Percentiles rank a stretch among this genome's conserved stretches.
Evolutionary conservation across 2,888 invertebrate species (phyloP).

Genomic region (Lepeophtheirus nordmannii): DNA sequence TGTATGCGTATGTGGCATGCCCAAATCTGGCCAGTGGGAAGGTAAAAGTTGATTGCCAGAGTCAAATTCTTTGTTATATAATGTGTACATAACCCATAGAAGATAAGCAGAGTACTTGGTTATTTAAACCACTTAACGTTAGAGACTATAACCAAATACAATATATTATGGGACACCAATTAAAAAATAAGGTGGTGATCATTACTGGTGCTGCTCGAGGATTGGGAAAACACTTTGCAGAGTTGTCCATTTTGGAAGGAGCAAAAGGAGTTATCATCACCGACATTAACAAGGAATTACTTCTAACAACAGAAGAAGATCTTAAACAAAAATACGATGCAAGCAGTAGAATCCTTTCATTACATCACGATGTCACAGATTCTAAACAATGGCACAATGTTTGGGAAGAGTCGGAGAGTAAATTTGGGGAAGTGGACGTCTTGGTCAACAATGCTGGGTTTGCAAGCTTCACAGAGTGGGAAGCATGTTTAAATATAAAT

Average conservation of each 20-base stretch:
- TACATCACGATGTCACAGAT: neutral
- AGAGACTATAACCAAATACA: too few relatives aligned
- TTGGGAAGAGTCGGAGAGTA: neutral
- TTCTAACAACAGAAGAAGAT: neutral
- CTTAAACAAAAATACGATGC: neutral
- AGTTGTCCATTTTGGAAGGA: neutral
- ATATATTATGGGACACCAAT: neutral
- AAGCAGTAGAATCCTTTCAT: too few relatives aligned
- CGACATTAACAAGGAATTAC: neutral
- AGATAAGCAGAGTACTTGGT: too few relatives aligned
- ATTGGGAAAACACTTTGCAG: neutral
- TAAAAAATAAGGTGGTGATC: neutral
- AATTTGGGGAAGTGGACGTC: neutral
- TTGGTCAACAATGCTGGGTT: slow-evolving; percentile 15
- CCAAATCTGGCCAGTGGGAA: too few relatives aligned
- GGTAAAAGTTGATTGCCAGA: too few relatives aligned
- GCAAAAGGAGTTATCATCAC: neutral
- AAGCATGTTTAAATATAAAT: neutral
- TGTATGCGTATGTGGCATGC: too few relatives aligned
- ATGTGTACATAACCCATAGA: too few relatives aligned
- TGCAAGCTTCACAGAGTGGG: neutral
- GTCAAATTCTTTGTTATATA: too few relatives aligned
- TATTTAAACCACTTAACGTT: too few relatives aligned
- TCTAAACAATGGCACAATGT: neutral
- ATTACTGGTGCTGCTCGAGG: neutral